phyloP scores from a whole-genome alignment of 2,888 invertebrate species.

The Drosophila eohydei region DNA sequence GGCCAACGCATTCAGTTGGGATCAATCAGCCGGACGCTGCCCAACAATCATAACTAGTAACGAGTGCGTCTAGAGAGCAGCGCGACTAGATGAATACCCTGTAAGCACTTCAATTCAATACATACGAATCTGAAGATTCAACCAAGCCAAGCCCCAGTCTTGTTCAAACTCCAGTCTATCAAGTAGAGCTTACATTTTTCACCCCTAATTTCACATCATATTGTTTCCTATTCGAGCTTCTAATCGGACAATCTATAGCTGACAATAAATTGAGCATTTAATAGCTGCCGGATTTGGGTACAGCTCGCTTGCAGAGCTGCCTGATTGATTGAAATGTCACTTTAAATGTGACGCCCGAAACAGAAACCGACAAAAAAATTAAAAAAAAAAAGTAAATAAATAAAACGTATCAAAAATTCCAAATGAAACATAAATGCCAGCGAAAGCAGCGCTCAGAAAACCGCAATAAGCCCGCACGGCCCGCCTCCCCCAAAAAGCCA shows the following conservation, averaged over 20 bases:
- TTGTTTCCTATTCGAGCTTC: slow-evolving; percentile 8
- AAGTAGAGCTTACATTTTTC: not conserved
- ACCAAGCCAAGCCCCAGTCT: not conserved
- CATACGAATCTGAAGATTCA: not conserved
- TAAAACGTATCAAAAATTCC: slow-evolving; percentile 72
- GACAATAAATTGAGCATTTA: slow-evolving; percentile 54
- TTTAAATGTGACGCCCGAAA: slow-evolving; percentile 68
- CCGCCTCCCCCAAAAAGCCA: slow-evolving; percentile 11
- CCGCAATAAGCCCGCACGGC: slow-evolving; percentile 47
- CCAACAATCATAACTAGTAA: slow-evolving; percentile 33
- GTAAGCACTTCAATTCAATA: not conserved
- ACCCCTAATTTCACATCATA: not conserved
- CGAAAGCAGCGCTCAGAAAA: slow-evolving; percentile 44
- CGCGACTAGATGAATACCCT: slow-evolving; percentile 4
- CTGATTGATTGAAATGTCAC: slow-evolving; percentile 83
- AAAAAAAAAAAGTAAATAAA: slow-evolving; percentile 32
- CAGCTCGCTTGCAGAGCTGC: slow-evolving; percentile 17
- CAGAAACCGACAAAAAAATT: slow-evolving; percentile 47
- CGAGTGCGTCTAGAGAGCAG: not conserved
- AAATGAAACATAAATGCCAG: slow-evolving; percentile 77
- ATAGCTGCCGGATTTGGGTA: slow-evolving; percentile 18
- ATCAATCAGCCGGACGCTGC: slow-evolving; percentile 37
- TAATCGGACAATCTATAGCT: slow-evolving; percentile 50
- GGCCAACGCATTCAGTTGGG: slow-evolving; percentile 39
- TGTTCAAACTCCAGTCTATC: not conserved